A percentile compares a stretch with the other conserved stretches of the same genome.
Evolutionary conservation across 2,888 invertebrate species (phyloP).

Genomic region (Macroteleia sp.): DNA sequence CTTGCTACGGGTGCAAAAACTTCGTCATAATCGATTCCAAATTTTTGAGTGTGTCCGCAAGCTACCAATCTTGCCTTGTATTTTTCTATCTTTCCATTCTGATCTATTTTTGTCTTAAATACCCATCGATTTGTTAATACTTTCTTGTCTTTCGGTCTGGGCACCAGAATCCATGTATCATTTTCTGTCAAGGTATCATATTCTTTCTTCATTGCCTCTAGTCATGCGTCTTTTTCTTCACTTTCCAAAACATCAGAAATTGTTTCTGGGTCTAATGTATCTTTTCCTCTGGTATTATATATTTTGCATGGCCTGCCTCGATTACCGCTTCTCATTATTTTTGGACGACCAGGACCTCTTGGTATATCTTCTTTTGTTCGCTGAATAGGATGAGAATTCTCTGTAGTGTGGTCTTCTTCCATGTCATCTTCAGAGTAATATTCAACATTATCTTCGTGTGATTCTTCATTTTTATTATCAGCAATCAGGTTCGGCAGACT

Average conservation of each 20-base stretch:
- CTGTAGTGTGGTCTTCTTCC: too few relatives aligned
- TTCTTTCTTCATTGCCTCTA: constrained; percentile 61
- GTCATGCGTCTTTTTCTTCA: constrained; percentile 38
- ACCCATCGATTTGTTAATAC: constrained; percentile 61
- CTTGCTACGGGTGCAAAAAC: constrained; percentile 66
- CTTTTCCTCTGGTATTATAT: not conserved
- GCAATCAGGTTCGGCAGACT: too few relatives aligned
- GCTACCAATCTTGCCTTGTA: constrained; percentile 68
- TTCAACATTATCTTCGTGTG: not conserved
- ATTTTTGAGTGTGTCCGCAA: constrained; percentile 57
- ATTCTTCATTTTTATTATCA: not conserved
- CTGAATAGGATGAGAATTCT: not conserved
- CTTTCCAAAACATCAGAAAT: constrained; percentile 29
- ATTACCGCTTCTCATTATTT: constrained; percentile 79
- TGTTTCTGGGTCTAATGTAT: constrained; percentile 13
- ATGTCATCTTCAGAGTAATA: not conserved
- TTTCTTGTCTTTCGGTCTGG: constrained; percentile 38
- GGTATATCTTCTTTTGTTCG: not conserved
- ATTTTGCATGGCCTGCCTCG: constrained; percentile 73
- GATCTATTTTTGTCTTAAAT: constrained; percentile 56
- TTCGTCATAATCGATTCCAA: constrained; percentile 64
- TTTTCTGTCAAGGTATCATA: constrained; percentile 60
- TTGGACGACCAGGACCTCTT: constrained; percentile 43
- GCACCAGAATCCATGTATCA: constrained; percentile 60
- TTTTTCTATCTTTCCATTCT: constrained; percentile 46